phyloP scores from a whole-genome alignment of 2,888 invertebrate species.

The Erpobdella octoculata region DNA sequence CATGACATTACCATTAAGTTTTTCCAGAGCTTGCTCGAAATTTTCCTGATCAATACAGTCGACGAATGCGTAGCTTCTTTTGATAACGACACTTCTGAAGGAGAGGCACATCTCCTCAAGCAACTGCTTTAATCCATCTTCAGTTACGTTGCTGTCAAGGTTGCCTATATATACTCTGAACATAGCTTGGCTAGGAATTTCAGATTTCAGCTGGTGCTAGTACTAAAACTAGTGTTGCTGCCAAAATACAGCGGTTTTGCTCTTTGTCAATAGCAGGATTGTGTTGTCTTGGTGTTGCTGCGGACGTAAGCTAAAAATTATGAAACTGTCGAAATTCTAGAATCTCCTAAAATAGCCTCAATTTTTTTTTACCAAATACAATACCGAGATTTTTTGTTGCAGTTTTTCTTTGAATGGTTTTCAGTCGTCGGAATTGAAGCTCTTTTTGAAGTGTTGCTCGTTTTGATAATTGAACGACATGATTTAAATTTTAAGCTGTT shows the following conservation, averaged over 20 bases:
- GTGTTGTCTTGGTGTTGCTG: neutral
- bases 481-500: too few species aligned
- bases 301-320: too few species aligned
- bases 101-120: slow-evolving; percentile 71
- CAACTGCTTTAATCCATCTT: slow-evolving; percentile 66
- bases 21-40: slow-evolving; percentile 75
- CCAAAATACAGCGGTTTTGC: neutral
- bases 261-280: neutral
- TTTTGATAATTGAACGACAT: too few species aligned
- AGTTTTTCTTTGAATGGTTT: too few species aligned
- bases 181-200: slow-evolving; percentile 22
- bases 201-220: neutral
- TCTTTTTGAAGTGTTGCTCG: too few species aligned
- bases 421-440: too few species aligned
- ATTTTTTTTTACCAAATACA: too few species aligned
- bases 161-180: slow-evolving; percentile 64
- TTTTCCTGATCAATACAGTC: slow-evolving; percentile 75
- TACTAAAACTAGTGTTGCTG: neutral
- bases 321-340: too few species aligned
- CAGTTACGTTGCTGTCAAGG: slow-evolving; percentile 69
- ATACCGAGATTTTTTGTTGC: too few species aligned
- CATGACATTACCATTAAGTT: slow-evolving; percentile 71
- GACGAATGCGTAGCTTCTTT: slow-evolving; percentile 77
- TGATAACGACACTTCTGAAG: slow-evolving; percentile 67
- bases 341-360: too few species aligned